These are phyloP conservation scores for Hypocryptadius cinnamomeus DNA, from an alignment of 2,113 vertebrate genomes.

Conservation along the genomic window DNA sequence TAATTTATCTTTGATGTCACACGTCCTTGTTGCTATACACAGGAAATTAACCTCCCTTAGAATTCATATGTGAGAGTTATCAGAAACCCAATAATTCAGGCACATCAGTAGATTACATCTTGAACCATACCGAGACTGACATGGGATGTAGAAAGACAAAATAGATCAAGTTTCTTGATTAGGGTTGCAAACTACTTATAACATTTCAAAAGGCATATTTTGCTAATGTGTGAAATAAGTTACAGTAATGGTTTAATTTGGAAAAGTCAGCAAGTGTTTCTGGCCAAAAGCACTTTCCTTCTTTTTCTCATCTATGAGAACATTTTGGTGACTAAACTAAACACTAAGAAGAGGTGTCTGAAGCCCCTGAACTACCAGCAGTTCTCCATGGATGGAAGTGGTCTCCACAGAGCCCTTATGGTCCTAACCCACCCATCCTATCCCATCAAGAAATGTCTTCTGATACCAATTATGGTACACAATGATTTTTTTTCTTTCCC, in stretches of 20 bases:
- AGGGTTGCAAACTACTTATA: background rate
- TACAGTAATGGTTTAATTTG: background rate
- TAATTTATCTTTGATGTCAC: background rate
- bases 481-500: background rate
- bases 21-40: background rate
- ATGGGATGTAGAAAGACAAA: background rate
- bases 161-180: background rate
- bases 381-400: background rate
- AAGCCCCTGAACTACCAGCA: background rate
- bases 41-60: background rate
- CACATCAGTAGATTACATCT: background rate
- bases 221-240: background rate
- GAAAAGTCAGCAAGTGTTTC: background rate
- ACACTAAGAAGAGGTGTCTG: background rate
- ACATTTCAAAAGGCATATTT: background rate
- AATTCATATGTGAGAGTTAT: background rate
- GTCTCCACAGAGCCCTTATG: too few species aligned
- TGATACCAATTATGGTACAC: rapidly evolving
- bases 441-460: background rate
- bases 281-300: background rate
- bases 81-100: background rate
- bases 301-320: background rate
- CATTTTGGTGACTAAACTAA: background rate
- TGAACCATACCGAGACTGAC: background rate
- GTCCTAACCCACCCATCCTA: background rate